These are phyloP conservation scores for Anoplius nigerrimus DNA, from an alignment of 2,888 invertebrate genomes.

Conservation along the genomic window DNA sequence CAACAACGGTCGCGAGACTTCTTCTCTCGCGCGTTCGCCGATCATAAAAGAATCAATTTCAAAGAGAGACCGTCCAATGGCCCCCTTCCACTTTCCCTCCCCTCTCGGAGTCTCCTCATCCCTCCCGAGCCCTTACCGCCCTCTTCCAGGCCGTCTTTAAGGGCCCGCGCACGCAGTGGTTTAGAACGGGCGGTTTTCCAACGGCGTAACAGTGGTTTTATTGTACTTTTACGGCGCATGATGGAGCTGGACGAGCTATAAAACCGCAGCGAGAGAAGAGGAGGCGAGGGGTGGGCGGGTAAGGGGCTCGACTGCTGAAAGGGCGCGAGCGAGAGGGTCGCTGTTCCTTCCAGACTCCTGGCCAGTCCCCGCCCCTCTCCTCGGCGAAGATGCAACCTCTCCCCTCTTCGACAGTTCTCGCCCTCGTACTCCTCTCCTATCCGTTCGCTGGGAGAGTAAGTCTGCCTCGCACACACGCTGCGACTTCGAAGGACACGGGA, in stretches of 20 bases:
- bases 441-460: too few relatives aligned
- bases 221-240: constrained; percentile 73
- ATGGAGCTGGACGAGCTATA: constrained; percentile 74
- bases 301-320: not conserved
- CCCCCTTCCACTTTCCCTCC: constrained; percentile 30
- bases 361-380: constrained; percentile 5
- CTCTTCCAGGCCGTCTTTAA: constrained; percentile 45
- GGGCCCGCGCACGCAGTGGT: constrained; percentile 62
- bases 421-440: constrained; percentile 17
- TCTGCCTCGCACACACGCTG: too few relatives aligned
- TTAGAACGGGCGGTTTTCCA: constrained; percentile 60
- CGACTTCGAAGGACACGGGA: constrained; percentile 17
- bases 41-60: constrained; percentile 74
- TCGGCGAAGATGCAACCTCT: constrained; percentile 40
- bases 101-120: constrained; percentile 21
- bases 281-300: not conserved
- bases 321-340: too few relatives aligned
- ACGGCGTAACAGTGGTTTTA: constrained; percentile 71
- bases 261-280: constrained; percentile 60
- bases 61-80: too few relatives aligned
- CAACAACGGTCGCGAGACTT: too few relatives aligned
- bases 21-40: constrained; percentile 50
- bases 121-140: constrained; percentile 27
- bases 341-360: too few relatives aligned
- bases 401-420: constrained; percentile 47